Conservation (phyloP, 2,888 invertebrate genomes). For the Tubiluchus corallicola region DNA sequence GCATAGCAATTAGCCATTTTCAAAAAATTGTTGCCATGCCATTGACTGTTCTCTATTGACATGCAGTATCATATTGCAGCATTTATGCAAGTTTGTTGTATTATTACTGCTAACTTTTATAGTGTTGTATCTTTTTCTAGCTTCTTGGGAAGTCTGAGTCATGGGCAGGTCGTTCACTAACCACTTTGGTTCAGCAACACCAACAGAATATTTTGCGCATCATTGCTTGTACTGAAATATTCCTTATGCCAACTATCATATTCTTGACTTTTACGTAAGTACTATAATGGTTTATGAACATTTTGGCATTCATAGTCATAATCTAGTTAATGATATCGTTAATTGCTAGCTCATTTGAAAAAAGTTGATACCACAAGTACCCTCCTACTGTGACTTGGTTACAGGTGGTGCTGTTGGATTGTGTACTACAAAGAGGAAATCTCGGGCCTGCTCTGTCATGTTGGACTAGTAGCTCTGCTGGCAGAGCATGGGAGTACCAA, state of each 20-base stretch:
- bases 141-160: constrained; percentile 74
- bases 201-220: constrained; percentile 71
- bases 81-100: neutral
- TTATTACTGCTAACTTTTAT: constrained; percentile 8
- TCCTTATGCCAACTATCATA: constrained; percentile 38
- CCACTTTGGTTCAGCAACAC: constrained; percentile 73
- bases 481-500: too few species aligned
- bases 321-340: too few species aligned
- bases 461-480: too few species aligned
- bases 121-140: constrained; percentile 34
- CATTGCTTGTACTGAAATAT: constrained; percentile 79
- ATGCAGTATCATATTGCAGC: constrained; percentile 2
- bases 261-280: constrained; percentile 58
- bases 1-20: constrained; percentile 6
- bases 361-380: too few species aligned
- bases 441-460: too few species aligned
- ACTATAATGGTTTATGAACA: too few species aligned
- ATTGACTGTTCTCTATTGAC: constrained; percentile 11
- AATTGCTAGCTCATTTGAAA: too few species aligned
- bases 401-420: too few species aligned
- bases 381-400: too few species aligned
- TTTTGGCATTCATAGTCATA: too few species aligned
- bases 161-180: constrained; percentile 66
- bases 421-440: too few species aligned
- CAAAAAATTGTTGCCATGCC: neutral